phyloP scores from a whole-genome alignment of 92 coral and sea anemone genomes.

The Parazoanthus darwini region DNA sequence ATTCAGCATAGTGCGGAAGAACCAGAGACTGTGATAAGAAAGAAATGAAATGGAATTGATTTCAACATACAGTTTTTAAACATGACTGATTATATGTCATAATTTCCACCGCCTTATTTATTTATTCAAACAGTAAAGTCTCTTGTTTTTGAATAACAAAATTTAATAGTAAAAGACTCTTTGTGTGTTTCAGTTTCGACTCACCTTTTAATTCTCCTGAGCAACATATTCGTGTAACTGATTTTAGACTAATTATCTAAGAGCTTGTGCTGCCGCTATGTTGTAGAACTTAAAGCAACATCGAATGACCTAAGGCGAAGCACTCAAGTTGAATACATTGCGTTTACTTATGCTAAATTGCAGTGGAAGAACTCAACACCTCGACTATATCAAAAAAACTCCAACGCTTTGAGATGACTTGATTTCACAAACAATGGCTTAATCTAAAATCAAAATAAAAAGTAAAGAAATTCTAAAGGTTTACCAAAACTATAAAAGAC shows the following conservation, averaged over 20 bases:
- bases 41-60: no score
- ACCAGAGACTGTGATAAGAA: background rate
- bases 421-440: background rate
- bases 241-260: slow-evolving; percentile 4
- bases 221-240: background rate
- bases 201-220: background rate
- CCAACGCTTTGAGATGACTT: background rate
- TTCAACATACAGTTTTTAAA: background rate
- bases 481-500: background rate
- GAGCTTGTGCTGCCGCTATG: background rate
- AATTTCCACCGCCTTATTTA: background rate
- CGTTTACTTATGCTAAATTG: slow-evolving; percentile 29
- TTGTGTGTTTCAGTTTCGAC: background rate
- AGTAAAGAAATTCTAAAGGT: background rate
- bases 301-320: slow-evolving; percentile 2
- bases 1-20: background rate
- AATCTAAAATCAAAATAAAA: background rate
- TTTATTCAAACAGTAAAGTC: background rate
- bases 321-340: background rate
- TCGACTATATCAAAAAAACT: background rate
- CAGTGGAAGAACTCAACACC: slow-evolving; percentile 12
- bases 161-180: background rate
- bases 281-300: slow-evolving; percentile 3
- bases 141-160: slow-evolving; percentile 13
- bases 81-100: background rate